Percentiles rank a stretch among this genome's conserved stretches.
Evolutionary conservation across 2,113 vertebrate species (phyloP).

Genomic region (Oreochromis spilurus): DNA sequence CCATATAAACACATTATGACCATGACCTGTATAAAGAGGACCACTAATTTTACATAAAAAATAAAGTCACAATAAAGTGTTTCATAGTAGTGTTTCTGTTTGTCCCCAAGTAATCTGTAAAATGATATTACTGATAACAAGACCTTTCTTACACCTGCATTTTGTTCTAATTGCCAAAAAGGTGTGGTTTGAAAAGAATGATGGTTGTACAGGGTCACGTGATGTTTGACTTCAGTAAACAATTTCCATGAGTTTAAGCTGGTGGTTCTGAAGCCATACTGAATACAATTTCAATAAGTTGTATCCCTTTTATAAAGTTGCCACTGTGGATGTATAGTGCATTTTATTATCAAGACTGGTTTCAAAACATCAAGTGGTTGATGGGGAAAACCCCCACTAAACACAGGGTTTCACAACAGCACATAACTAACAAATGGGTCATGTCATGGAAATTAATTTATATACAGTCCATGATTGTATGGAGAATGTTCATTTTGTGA

Average conservation of each 20-base stretch:
- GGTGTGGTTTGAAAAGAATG: neutral
- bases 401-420: neutral
- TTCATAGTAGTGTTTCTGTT: neutral
- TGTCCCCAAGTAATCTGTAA: neutral
- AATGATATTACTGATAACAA: neutral
- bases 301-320: neutral
- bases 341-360: neutral
- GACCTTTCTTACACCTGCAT: neutral
- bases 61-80: neutral
- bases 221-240: neutral
- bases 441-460: neutral
- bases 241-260: neutral
- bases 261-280: neutral
- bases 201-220: neutral
- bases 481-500: neutral
- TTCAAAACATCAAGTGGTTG: neutral
- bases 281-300: neutral
- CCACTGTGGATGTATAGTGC: neutral
- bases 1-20: neutral
- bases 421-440: neutral
- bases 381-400: rapidly evolving
- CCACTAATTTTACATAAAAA: neutral
- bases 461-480: neutral
- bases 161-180: neutral
- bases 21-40: neutral